Base-by-base conservation (phyloP, 2,888 invertebrate genomes). In the Campopleginae sp. region DNA sequence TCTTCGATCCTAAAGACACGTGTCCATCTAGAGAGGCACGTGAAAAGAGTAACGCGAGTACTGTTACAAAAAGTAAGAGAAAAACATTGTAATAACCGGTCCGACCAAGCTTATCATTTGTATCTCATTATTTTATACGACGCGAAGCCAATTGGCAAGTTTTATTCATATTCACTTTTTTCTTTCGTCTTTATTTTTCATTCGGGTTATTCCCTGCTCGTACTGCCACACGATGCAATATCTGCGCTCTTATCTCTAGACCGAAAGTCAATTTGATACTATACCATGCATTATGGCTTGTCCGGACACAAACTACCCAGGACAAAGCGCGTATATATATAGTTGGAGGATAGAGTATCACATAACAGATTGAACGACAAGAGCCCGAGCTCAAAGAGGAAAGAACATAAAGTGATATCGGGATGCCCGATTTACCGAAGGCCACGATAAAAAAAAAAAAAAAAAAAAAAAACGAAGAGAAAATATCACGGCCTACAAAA, bases 401-500 rank as follows among this genome's bases (percentile, higher is more conserved):
- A 46, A 14, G 10, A 54, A 44, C 70, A 46, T 31, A 65, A 58
- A 19, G 33, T 72, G 68, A 74, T 75, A 51, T 77, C 38, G 54
- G 51, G 23, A 38, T n/a, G 66, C 66, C 19, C 71, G 76, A 84
- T 51, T 72, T 80, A 77, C 77, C 63, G 48, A n/a, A 54, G 61
- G 63, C 42, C 31, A 44, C 58, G 14, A 27, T 14, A 27, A 27
- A 27, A 17, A n/a, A 48, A 48, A 10, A 14, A 42, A 63, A 31
- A 75, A 76, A 42, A 48, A 38, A 71, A 38, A 79, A 66, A 38
- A 27, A 54, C 54, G 31, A 58, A 19, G 14, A 42, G 33, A 58
- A 65, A 27, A 66, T 66, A 80, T 77, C 66, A 68, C 76, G 84
- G 84, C 84, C 84, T 84, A 84, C 76, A 12, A 63, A 68, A 61